These are phyloP conservation scores for Habrosyne pyritoides DNA, from an alignment of 2,888 invertebrate species.

Conservation along the genomic window DNA sequence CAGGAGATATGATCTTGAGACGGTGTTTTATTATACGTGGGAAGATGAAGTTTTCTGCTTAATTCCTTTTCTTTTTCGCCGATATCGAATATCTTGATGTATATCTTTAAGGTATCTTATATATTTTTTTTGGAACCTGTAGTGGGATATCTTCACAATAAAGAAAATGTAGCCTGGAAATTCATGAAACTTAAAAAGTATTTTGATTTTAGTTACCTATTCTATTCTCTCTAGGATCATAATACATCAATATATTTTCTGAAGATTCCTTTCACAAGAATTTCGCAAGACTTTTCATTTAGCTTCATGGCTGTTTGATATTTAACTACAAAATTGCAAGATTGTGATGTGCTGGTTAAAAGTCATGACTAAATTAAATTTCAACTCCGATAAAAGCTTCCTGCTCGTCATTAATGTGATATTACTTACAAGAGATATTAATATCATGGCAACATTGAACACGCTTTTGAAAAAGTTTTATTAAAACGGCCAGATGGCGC, in stretches of 20 bases:
- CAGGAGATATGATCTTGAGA: not conserved
- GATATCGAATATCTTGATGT: not conserved
- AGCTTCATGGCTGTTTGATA: not conserved
- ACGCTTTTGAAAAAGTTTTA: conserved; percentile 25
- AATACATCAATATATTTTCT: not conserved
- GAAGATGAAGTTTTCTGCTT: not conserved
- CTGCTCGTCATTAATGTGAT: not conserved
- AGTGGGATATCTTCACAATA: too few species aligned
- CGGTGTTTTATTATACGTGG: not conserved
- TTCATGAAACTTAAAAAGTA: too few species aligned
- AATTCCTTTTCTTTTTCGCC: not conserved
- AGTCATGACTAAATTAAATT: not conserved
- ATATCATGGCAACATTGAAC: conserved; percentile 12
- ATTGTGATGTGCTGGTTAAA: not conserved
- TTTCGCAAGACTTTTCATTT: not conserved
- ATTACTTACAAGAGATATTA: conserved; percentile 6
- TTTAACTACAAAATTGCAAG: not conserved
- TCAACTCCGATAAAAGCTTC: not conserved
- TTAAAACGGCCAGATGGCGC: conserved; percentile 33
- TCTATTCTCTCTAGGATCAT: not conserved
- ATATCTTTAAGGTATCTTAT: not conserved
- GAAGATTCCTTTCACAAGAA: too few species aligned
- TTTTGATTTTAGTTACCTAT: too few species aligned
- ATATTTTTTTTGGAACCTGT: not conserved
- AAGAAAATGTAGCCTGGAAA: too few species aligned